Base-by-base conservation (phyloP, 2,113 vertebrate genomes). In the Machaerirhynchus nigripectus region DNA sequence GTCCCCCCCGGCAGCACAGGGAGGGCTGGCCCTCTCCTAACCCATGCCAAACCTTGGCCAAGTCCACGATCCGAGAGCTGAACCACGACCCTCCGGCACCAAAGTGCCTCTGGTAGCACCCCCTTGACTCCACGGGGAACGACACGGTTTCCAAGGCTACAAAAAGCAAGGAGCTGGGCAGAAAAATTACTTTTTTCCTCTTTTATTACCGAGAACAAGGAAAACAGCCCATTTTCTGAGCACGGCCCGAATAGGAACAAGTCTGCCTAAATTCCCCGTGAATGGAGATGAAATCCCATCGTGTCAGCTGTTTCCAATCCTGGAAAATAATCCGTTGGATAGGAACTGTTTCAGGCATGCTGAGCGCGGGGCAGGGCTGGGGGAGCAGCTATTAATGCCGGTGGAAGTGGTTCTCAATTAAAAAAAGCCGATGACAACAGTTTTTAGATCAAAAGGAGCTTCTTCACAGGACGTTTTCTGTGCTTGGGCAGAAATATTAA, bases 391-490 rank as follows among this genome's bases (percentile, higher is more conserved):
- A 13, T 77, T 42, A 52, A 39, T 49, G 63, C 61, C 56, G 21
- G 24, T 46, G 74, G 69, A 91, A 94, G 74, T 30, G 35, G 46
- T 53, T 94, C 89, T 73, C 89, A 50, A 94, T 94, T 52, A 28
- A 53, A 76, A 88, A 82, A 81, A 55, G 61, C 44, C 4, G 0
- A 65, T 37, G 75, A 35, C 59, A 67, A 76, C 33, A 47, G 79
- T 18, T 89, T 86, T 77, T 35, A 91, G 91, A 89, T 90, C 93
- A 91, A 94, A 95, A 63, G 73, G 5, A 89, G n/a, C 73, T 10
- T 78, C 84, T 53, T 28, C 59, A 60, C 75, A 27, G 76, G n/a
- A 68, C 37, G 0, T 21, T 14, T 60, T 76, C 59, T 40, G 15
- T 22, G 85, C 44, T 53, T 18, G 63, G 67, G 76, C 79, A 37